Evolutionary conservation across 2,113 vertebrate genomes (phyloP).

Genomic region (Scartelaos histophorus): DNA sequence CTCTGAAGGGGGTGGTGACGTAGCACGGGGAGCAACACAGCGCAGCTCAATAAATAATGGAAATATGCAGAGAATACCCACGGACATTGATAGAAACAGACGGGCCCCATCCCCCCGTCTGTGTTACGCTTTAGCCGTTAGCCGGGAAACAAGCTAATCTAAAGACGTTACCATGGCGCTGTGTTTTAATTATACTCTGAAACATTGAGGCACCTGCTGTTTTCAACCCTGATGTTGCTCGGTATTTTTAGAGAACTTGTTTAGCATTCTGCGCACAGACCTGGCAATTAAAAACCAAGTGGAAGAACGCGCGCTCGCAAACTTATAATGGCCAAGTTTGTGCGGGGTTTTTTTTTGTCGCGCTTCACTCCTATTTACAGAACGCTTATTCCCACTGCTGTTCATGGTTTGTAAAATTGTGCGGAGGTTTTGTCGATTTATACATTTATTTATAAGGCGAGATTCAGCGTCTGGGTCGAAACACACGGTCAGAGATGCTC

Average conservation of each 20-base stretch:
- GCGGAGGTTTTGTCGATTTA: too few relatives aligned
- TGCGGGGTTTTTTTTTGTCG: neutral
- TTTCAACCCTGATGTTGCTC: neutral
- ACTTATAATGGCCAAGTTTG: neutral
- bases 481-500: too few relatives aligned
- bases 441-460: too few relatives aligned
- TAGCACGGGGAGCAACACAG: too few relatives aligned
- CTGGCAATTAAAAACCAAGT: constrained; percentile 4
- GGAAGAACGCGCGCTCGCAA: neutral
- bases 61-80: too few relatives aligned
- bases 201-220: neutral
- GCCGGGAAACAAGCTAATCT: too few relatives aligned
- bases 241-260: neutral
- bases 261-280: neutral
- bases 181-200: neutral
- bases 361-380: neutral
- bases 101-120: too few relatives aligned
- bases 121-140: neutral
- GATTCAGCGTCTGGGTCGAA: too few relatives aligned
- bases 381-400: neutral
- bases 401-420: too few relatives aligned
- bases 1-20: too few relatives aligned
- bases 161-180: neutral
- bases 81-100: too few relatives aligned
- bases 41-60: too few relatives aligned